phyloP scores from a whole-genome alignment of 2,888 invertebrate species.

The Coremacera marginata region DNA sequence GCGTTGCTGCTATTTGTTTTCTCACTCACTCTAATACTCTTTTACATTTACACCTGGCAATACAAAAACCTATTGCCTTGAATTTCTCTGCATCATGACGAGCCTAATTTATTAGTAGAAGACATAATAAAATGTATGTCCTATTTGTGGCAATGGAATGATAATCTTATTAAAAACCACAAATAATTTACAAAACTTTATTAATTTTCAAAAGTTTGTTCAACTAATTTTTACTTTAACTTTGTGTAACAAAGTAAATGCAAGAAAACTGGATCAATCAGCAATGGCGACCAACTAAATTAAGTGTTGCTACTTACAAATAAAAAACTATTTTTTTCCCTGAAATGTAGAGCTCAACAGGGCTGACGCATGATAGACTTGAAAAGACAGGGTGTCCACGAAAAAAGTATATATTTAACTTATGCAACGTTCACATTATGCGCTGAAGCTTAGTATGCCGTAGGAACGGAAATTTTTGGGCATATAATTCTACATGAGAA shows the following conservation, averaged over 20 bases:
- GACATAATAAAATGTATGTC: background rate
- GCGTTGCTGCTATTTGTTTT: constrained; percentile 19
- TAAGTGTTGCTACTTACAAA: background rate
- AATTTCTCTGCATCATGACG: constrained; percentile 23
- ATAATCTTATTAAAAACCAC: background rate
- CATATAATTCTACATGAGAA: no score
- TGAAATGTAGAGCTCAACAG: no score
- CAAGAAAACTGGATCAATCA: background rate
- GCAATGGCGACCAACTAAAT: background rate
- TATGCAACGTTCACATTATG: no score
- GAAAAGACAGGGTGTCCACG: no score
- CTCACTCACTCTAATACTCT: constrained; percentile 32
- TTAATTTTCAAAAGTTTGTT: background rate
- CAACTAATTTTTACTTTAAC: background rate
- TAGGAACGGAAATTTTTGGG: no score
- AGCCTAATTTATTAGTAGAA: constrained; percentile 13
- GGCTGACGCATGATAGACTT: no score
- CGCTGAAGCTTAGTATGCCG: no score
- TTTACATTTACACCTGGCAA: constrained; percentile 13
- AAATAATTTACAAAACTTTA: constrained; percentile 11
- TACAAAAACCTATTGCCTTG: constrained; percentile 25
- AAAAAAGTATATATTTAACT: no score
- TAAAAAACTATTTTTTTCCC: no score
- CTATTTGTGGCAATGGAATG: background rate
- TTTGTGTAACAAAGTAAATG: background rate